Conservation (phyloP, 2,113 vertebrate genomes). For the Clarias macrocephalus region DNA sequence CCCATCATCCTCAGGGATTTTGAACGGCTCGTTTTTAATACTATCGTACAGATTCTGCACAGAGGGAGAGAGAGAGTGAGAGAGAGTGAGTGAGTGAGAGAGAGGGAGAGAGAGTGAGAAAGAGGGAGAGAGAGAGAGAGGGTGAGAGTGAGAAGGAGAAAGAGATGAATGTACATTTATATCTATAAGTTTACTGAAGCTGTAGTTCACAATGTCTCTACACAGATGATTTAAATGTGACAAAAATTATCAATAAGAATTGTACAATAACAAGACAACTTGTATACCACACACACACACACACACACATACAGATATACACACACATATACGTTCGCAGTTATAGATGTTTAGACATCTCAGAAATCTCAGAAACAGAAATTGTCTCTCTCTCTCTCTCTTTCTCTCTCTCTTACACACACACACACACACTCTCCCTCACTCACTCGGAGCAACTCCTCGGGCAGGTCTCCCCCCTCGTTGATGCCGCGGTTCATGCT, state of each 20-base stretch:
- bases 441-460: constrained; percentile 85
- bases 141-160: background rate
- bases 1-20: constrained; percentile 92
- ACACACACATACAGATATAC: no score
- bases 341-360: no score
- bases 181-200: no score
- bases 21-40: constrained; percentile 90
- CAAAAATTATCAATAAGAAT: no score
- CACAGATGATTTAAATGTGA: no score
- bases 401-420: background rate
- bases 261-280: no score
- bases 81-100: background rate
- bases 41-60: constrained; percentile 87
- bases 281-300: no score
- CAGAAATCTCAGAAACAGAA: no score
- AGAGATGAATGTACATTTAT: background rate
- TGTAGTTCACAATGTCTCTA: no score
- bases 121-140: background rate
- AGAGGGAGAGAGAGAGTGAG: background rate
- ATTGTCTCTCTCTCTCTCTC: background rate
- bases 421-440: background rate
- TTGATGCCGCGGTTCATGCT: constrained; percentile 93
- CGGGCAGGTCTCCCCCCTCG: constrained; percentile 86
- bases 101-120: background rate
- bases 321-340: background rate